A percentile compares a stretch with the other conserved stretches of the same genome.
Evolutionary conservation across 1,140 invertebrate species (phyloP).

Genomic region (Ostrea denselamellosa): DNA sequence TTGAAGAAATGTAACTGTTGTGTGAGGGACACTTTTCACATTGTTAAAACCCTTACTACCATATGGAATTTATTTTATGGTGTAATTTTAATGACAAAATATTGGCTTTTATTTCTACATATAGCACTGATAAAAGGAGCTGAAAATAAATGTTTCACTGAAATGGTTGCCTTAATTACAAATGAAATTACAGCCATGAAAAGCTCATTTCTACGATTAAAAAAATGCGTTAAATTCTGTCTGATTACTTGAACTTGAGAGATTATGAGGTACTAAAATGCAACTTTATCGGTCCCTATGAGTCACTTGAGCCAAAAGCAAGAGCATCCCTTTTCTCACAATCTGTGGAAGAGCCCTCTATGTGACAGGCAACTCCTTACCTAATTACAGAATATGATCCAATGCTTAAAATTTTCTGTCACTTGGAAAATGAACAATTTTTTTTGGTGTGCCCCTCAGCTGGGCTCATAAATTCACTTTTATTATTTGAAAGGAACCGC

Average conservation of each 20-base stretch:
- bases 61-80: constrained; percentile 21
- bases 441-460: neutral
- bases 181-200: constrained; percentile 34
- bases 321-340: neutral
- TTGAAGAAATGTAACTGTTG: neutral
- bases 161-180: neutral
- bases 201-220: constrained; percentile 28
- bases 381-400: neutral
- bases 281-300: constrained; percentile 2
- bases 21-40: constrained; percentile 15
- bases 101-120: constrained; percentile 28
- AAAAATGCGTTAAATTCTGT: neutral
- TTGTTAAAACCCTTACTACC: constrained; percentile 3
- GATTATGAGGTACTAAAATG: constrained; percentile 21
- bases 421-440: constrained; percentile 17
- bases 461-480: constrained; percentile 1
- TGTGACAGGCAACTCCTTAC: constrained; percentile 8
- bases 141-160: constrained; percentile 13
- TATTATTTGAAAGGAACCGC: constrained; percentile 2
- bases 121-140: constrained; percentile 13
- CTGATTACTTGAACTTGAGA: constrained; percentile 6
- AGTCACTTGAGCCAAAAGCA: constrained; percentile 31
- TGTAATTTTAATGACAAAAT: constrained; percentile 21
- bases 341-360: neutral
- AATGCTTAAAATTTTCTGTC: constrained; percentile 27